These are phyloP conservation scores for Drosophila vallismaia DNA, from an alignment of 2,888 invertebrate genomes.

Conservation along the genomic window DNA sequence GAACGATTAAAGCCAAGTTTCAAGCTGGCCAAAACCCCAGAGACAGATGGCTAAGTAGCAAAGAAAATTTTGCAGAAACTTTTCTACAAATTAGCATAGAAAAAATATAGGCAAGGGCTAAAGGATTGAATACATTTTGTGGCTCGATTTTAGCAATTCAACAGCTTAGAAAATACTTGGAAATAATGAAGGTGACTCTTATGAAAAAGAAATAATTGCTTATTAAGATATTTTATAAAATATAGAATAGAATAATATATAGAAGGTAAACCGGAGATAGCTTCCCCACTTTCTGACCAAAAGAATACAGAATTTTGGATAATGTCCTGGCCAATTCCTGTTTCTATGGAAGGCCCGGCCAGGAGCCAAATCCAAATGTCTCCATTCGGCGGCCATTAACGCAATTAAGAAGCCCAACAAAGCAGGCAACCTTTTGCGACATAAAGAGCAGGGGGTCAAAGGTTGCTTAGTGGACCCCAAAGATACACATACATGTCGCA, in stretches of 20 bases:
- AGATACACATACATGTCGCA: neutral
- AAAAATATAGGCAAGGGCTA: neutral
- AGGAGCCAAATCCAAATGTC: conserved; percentile 59
- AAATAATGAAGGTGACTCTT: too few species aligned
- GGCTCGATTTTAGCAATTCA: neutral
- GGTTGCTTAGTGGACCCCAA: conserved; percentile 19
- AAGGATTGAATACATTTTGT: conserved; percentile 3
- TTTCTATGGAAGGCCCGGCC: neutral
- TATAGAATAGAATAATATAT: neutral
- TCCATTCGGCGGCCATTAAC: conserved; percentile 58
- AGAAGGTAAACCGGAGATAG: neutral
- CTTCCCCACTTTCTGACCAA: neutral
- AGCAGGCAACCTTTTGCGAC: too few species aligned
- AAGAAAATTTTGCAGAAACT: conserved; percentile 1
- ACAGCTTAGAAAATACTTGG: too few species aligned
- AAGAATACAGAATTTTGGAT: neutral
- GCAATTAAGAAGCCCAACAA: conserved; percentile 55
- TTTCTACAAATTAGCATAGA: conserved; percentile 26
- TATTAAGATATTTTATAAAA: neutral
- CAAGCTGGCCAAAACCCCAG: neutral
- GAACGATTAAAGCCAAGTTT: conserved; percentile 21
- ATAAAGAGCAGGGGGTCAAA: conserved; percentile 34
- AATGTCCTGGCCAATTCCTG: neutral
- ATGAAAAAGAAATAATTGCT: too few species aligned
- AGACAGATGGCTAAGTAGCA: conserved; percentile 16